phyloP scores from a whole-genome alignment of 2,797 vertebrate species.

The Fratercula arctica region DNA sequence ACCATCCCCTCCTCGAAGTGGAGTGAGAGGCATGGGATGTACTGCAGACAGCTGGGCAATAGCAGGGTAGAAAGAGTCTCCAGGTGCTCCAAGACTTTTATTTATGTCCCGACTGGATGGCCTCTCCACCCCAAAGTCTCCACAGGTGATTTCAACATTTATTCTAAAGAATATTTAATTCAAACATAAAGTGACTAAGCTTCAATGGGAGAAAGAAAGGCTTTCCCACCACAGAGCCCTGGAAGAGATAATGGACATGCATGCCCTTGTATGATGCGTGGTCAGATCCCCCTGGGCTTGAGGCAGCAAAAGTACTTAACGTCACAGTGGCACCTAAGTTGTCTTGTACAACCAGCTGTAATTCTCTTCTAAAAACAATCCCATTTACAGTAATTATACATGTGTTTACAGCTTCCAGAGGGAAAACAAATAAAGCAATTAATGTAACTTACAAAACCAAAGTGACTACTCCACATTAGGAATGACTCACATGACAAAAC shows the following conservation, averaged over 20 bases:
- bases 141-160: not conserved
- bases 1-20: accelerated
- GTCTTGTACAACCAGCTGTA: not conserved
- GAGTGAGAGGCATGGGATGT: not conserved
- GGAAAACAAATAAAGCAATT: not conserved
- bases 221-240: not conserved
- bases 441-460: not conserved
- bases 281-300: not conserved
- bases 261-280: not conserved
- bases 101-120: not conserved
- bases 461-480: not conserved
- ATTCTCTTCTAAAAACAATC: not conserved
- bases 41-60: not conserved
- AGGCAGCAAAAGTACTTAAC: not conserved
- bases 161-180: not conserved
- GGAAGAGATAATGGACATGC: not conserved
- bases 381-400: not conserved
- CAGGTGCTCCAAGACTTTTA: not conserved
- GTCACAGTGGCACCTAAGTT: not conserved
- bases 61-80: not conserved
- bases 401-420: not conserved
- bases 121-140: not conserved
- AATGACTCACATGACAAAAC: not conserved
- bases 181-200: not conserved
- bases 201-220: not conserved